Evolutionary conservation across 2,888 invertebrate species (phyloP).

Genomic region (Mythimna ferrago): DNA sequence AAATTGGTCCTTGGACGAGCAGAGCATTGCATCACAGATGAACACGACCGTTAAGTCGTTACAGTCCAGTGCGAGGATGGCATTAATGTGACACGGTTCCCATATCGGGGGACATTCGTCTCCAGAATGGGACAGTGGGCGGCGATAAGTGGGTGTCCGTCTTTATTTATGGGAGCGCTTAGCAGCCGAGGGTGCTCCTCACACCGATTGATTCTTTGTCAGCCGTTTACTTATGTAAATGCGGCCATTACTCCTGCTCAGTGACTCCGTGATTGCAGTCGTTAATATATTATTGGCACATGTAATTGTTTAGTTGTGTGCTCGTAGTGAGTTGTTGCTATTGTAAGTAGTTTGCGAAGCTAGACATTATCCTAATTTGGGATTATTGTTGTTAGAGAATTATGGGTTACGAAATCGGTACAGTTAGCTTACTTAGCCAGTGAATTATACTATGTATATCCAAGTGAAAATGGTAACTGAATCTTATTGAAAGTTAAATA

Average conservation of each 20-base stretch:
- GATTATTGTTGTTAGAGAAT: not conserved
- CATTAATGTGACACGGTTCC: conserved; percentile 63
- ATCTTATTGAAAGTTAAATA: not conserved
- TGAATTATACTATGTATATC: not conserved
- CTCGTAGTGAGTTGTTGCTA: conserved; percentile 2
- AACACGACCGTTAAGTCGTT: conserved; percentile 36
- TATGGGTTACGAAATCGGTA: not conserved
- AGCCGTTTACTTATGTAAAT: conserved; percentile 40
- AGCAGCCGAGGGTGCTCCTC: conserved; percentile 33
- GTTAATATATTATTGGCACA: conserved; percentile 27
- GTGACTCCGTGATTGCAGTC: conserved; percentile 7
- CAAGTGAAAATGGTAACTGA: not conserved
- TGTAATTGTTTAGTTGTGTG: conserved; percentile 17
- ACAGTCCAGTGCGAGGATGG: conserved; percentile 44
- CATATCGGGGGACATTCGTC: conserved; percentile 61
- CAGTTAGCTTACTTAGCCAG: not conserved
- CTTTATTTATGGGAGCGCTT: conserved; percentile 57
- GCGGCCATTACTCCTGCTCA: conserved; percentile 37
- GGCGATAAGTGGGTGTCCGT: conserved; percentile 58
- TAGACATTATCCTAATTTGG: not conserved
- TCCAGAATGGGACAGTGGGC: conserved; percentile 59
- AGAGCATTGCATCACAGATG: conserved; percentile 11
- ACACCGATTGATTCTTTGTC: conserved; percentile 53
- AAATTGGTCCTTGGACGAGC: conserved; percentile 18
- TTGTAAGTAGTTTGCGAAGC: not conserved